Evolutionary conservation across 2,888 invertebrate genomes (phyloP), one percentile per base, ranked within the genome.

Genomic region (Parnassius apollo): DNA sequence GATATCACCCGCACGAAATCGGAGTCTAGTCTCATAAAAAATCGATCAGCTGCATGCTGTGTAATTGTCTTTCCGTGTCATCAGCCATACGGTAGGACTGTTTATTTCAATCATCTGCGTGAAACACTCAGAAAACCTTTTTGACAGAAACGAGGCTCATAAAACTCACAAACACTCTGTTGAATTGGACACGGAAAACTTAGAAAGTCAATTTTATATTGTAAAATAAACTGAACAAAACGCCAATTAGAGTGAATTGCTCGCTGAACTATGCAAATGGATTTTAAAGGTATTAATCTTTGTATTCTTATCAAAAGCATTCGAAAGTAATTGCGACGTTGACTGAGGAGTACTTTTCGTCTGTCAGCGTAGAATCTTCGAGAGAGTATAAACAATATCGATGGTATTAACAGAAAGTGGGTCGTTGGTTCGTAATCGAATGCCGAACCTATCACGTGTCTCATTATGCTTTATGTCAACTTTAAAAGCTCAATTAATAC

Each of bases 391-490:
- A 59, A 59, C 62, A 62, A 54, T 59, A 55, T 62, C 10, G 58
- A 59, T 58, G 58, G 62, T 18, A 51, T 59, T 50, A 49, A 59
- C 58, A 49, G 48, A 62, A 62, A 59, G 58, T 59, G 58, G 62
- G 62, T 62, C 58, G 62, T 3, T 50, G 10, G 58, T 50, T 49
- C 62, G 62, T 55, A 35, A 50, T 58, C 55, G 62, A 57, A 57
- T 52, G 54, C 25, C 54, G 53, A 44, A 58, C 53, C 54, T 50
- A 62, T 58, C 55, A 46, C 49, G 35, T 50, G 59, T 59, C 58
- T 62, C 62, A 62, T 62, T 59, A 57, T 61, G 57, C 58, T 54
- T 18, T 25, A 48, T 62, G 62, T 62, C 62, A 48, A 53, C 48
- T 9, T 53, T 57, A 57, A 58, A 57, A 62, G 49, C 53, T 62